These are phyloP conservation scores for Catostylus mosaicus DNA, from an alignment of 30 jellyfish, hydroid and myxozoan genomes.

Conservation along the genomic window DNA sequence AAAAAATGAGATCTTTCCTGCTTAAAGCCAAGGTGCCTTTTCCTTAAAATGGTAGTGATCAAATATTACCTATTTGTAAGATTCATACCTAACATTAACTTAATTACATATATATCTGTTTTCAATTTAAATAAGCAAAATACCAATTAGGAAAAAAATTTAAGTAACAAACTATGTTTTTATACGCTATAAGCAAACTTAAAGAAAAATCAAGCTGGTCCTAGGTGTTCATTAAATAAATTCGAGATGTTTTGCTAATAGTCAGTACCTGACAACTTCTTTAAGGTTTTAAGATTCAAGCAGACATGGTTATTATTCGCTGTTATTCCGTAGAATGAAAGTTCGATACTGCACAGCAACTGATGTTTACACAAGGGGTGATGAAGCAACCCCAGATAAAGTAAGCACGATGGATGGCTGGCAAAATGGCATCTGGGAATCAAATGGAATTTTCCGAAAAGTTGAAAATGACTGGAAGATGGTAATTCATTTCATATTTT, in stretches of 20 bases:
- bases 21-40: no score
- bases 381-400: background rate
- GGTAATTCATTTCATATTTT: conserved; percentile 33
- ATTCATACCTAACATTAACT: no score
- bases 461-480: conserved; percentile 88
- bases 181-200: no score
- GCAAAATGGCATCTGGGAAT: conserved; percentile 54
- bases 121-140: no score
- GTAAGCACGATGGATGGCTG: conserved; percentile 52
- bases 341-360: conserved; percentile 57
- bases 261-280: background rate
- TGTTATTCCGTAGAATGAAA: conserved; percentile 30
- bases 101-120: background rate
- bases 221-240: background rate
- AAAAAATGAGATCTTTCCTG: background rate
- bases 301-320: background rate
- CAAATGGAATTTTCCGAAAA: conserved; percentile 56
- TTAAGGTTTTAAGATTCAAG: background rate
- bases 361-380: conserved; percentile 52
- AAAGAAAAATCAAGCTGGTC: background rate
- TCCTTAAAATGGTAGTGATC: no score
- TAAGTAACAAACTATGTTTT: no score
- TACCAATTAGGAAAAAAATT: no score
- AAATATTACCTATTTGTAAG: no score
- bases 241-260: background rate